phyloP scores from a whole-genome alignment of 2,888 invertebrate species.

The Pyrgus malvae region DNA sequence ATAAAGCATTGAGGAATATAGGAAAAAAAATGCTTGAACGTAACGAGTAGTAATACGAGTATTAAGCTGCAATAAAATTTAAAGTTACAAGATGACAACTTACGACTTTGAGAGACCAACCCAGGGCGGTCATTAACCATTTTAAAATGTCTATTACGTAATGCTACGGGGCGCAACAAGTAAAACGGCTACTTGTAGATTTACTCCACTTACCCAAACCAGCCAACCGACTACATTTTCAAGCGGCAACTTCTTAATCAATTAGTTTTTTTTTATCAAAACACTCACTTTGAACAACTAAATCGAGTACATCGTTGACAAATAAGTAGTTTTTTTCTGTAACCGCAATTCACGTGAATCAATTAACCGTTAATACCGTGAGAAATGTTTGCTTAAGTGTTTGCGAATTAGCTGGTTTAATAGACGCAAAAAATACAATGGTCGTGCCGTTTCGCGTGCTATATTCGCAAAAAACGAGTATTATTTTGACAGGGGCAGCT shows the following conservation, averaged over 20 bases:
- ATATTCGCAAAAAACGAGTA: slow-evolving; percentile 54
- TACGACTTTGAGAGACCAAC: not conserved
- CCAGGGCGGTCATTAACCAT: slow-evolving; percentile 33
- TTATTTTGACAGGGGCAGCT: slow-evolving; percentile 70
- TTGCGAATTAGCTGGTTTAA: slow-evolving; percentile 2
- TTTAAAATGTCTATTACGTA: slow-evolving; percentile 66
- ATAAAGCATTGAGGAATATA: no score
- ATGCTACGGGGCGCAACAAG: slow-evolving; percentile 67
- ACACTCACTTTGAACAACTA: slow-evolving; percentile 6
- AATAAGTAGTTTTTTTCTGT: not conserved
- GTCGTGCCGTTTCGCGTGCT: slow-evolving; percentile 42
- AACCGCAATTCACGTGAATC: not conserved
- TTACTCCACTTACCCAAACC: slow-evolving; percentile 49
- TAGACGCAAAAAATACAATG: slow-evolving; percentile 20
- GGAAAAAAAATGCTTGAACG: not conserved
- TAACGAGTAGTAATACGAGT: not conserved
- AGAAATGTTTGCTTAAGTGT: not conserved
- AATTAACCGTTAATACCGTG: slow-evolving; percentile 33
- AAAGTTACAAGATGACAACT: not conserved
- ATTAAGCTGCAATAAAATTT: not conserved
- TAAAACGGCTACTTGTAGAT: slow-evolving; percentile 57
- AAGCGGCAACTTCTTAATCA: slow-evolving; percentile 44
- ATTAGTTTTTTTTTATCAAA: slow-evolving; percentile 4
- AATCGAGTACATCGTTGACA: slow-evolving; percentile 12
- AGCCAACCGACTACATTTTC: slow-evolving; percentile 61